phyloP scores from a whole-genome alignment of 2,888 invertebrate genomes.

The Drosophila colorata region DNA sequence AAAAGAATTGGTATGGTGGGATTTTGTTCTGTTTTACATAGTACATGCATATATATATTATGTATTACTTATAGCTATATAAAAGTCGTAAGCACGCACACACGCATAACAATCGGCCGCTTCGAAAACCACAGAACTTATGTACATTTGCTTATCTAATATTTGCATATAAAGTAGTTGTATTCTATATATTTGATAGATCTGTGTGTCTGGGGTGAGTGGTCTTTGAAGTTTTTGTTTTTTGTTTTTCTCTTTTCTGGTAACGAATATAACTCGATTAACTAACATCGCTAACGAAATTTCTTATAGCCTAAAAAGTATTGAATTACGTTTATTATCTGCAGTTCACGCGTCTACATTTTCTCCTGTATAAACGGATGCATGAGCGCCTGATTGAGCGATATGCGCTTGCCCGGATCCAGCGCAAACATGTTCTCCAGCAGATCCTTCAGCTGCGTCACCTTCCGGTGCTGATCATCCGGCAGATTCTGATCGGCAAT shows the following conservation, averaged over 20 bases:
- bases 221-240: slow-evolving; percentile 28
- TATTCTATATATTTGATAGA: slow-evolving; percentile 18
- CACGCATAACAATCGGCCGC: slow-evolving; percentile 45
- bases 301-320: slow-evolving; percentile 65
- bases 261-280: slow-evolving; percentile 54
- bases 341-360: slow-evolving; percentile 86
- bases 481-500: slow-evolving; percentile 95
- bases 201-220: slow-evolving; percentile 28
- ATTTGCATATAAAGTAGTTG: slow-evolving; percentile 6
- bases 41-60: slow-evolving; percentile 37
- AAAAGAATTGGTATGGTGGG: slow-evolving; percentile 38
- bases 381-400: slow-evolving; percentile 96
- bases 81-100: slow-evolving; percentile 43
- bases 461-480: slow-evolving; percentile 95
- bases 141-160: slow-evolving; percentile 44
- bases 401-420: slow-evolving; percentile 96
- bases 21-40: slow-evolving; percentile 30
- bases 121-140: slow-evolving; percentile 51
- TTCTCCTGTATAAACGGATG: slow-evolving; percentile 99
- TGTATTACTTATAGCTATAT: slow-evolving; percentile 42
- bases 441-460: slow-evolving; percentile 95
- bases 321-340: slow-evolving; percentile 67
- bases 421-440: slow-evolving; percentile 96
- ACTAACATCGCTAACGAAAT: slow-evolving; percentile 54
- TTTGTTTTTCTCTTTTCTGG: slow-evolving; percentile 29